Percentiles rank a stretch among this genome's conserved stretches.
Conservation (phyloP, 2,888 invertebrate species). For the Xanthostigma xanthostigma region DNA sequence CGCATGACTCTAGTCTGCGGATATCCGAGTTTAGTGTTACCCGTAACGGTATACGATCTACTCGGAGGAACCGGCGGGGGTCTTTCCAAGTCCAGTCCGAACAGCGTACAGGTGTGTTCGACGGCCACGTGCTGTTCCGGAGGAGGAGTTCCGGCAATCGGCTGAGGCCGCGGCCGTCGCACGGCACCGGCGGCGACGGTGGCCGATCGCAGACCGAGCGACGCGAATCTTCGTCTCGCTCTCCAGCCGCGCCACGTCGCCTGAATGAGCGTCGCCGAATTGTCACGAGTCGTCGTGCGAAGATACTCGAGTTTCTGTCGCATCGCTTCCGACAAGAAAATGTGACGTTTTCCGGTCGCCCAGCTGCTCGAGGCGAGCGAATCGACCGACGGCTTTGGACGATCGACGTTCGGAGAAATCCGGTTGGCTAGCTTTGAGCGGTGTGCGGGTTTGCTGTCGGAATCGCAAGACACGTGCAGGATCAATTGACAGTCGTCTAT, state of each 20-base stretch:
- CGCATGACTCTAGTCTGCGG: slow-evolving; percentile 87
- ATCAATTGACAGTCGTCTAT: slow-evolving; percentile 63
- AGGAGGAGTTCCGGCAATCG: slow-evolving; percentile 76
- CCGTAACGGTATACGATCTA: slow-evolving; percentile 77
- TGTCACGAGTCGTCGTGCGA: slow-evolving; percentile 58
- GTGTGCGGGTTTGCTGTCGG: slow-evolving; percentile 25
- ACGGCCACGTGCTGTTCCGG: slow-evolving; percentile 73
- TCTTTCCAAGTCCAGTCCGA: slow-evolving; percentile 79
- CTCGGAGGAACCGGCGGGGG: slow-evolving; percentile 87
- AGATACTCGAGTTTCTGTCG: slow-evolving; percentile 78
- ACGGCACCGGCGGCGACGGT: slow-evolving; percentile 26
- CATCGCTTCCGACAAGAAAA: slow-evolving; percentile 87
- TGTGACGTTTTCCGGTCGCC: slow-evolving; percentile 85
- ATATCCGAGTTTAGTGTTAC: slow-evolving; percentile 81
- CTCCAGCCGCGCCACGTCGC: slow-evolving; percentile 74
- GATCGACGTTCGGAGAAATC: slow-evolving; percentile 12
- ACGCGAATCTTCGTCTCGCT: slow-evolving; percentile 50
- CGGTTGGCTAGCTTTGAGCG: slow-evolving; percentile 10
- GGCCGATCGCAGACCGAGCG: slow-evolving; percentile 31
- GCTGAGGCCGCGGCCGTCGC: slow-evolving; percentile 70
- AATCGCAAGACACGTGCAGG: slow-evolving; percentile 47
- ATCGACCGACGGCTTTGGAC: slow-evolving; percentile 39
- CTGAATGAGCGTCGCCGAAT: slow-evolving; percentile 73
- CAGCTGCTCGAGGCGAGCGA: slow-evolving; percentile 47
- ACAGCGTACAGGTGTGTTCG: slow-evolving; percentile 78